A percentile compares a stretch with the other conserved stretches of the same genome.
Conservation (phyloP, 1,140 invertebrate species). For the Episyrphus balteatus region DNA sequence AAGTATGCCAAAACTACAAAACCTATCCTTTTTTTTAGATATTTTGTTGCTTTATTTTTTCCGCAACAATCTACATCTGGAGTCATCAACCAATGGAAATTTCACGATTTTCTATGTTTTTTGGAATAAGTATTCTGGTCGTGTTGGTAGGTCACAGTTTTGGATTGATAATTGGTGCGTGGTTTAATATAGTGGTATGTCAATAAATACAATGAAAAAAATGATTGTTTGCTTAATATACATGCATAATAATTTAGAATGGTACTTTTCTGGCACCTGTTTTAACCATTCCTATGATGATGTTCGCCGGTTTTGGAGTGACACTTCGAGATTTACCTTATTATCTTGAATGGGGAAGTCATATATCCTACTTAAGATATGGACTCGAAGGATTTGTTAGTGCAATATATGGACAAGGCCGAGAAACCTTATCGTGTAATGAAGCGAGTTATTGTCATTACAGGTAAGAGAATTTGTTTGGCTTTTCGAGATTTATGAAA, state of each 20-base stretch:
- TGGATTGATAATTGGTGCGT: conserved; percentile 76
- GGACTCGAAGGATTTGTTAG: conserved; percentile 72
- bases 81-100: conserved; percentile 71
- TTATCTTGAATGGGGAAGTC: conserved; percentile 78
- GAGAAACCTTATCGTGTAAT: conserved; percentile 52
- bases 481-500: background rate
- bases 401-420: conserved; percentile 70
- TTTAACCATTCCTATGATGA: conserved; percentile 72
- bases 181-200: conserved; percentile 71
- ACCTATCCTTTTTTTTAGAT: conserved; percentile 40
- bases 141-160: conserved; percentile 84
- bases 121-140: conserved; percentile 63
- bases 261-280: conserved; percentile 72
- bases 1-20: too few species aligned
- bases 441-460: conserved; percentile 60
- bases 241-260: conserved; percentile 43
- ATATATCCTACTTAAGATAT: conserved; percentile 78
- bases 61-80: conserved; percentile 74
- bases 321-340: conserved; percentile 60
- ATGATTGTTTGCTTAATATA: background rate
- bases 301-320: conserved; percentile 77
- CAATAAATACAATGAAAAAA: background rate
- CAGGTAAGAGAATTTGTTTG: conserved; percentile 35
- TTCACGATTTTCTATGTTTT: conserved; percentile 69
- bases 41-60: conserved; percentile 65